These are phyloP conservation scores for Allobates femoralis DNA, from an alignment of 2,797 vertebrate species.

Conservation along the genomic window DNA sequence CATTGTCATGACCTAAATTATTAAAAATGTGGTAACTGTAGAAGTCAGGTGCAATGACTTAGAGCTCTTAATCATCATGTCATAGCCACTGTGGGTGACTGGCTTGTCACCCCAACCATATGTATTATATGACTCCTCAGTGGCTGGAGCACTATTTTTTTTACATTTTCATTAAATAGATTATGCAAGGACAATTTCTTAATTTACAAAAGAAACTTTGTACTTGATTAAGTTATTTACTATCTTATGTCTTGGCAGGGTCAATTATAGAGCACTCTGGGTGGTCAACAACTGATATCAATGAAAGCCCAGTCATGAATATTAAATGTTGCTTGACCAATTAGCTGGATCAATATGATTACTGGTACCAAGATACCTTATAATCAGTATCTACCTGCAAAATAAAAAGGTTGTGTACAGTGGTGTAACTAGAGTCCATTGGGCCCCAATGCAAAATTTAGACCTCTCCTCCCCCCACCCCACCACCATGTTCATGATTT, in stretches of 20 bases:
- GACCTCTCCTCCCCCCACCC: too few species aligned
- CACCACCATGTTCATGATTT: too few species aligned
- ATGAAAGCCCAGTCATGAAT: not conserved
- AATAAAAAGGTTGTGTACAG: too few species aligned
- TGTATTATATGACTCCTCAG: not conserved
- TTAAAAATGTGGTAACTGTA: constrained; percentile 20
- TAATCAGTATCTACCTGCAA: too few species aligned
- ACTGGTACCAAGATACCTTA: not conserved
- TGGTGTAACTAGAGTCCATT: too few species aligned
- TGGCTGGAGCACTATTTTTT: not conserved
- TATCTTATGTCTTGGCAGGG: not conserved
- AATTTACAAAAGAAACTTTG: too few species aligned
- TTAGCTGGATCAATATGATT: not conserved
- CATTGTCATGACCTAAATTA: constrained; percentile 28
- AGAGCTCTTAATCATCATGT: constrained; percentile 4
- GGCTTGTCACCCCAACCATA: not conserved
- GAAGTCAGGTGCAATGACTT: not conserved
- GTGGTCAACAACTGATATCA: not conserved
- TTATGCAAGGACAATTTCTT: not conserved
- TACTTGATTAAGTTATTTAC: not conserved
- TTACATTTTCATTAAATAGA: not conserved
- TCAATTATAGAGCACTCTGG: not conserved
- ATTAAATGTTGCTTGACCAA: not conserved
- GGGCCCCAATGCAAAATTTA: too few species aligned
- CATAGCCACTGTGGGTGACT: not conserved